phyloP scores from a whole-genome alignment of 2,888 invertebrate genomes.

The Margaritifera margaritifera region DNA sequence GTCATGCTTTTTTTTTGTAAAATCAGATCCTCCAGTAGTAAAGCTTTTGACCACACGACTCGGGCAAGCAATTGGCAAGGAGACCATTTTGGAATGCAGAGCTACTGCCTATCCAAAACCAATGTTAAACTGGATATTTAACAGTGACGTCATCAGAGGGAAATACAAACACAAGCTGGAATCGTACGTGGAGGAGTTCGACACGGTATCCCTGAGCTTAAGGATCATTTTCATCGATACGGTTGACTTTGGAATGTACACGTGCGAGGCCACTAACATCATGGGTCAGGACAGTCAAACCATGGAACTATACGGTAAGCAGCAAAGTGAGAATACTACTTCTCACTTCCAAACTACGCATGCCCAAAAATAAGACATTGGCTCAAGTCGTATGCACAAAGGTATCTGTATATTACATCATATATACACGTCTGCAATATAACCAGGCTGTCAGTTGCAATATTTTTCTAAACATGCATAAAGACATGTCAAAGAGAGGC shows the following conservation, averaged over 20 bases:
- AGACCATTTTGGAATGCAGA: constrained; percentile 65
- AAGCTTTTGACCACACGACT: constrained; percentile 57
- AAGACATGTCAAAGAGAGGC: no score
- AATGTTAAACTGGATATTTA: constrained; percentile 55
- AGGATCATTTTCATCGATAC: constrained; percentile 40
- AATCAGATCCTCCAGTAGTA: constrained; percentile 61
- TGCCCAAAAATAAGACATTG: no score
- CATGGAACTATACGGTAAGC: constrained; percentile 54
- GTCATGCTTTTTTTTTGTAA: neutral
- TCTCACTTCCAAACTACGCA: no score
- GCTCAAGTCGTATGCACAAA: no score
- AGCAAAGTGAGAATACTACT: no score
- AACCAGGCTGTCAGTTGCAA: no score
- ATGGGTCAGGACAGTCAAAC: constrained; percentile 39
- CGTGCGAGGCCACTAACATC: constrained; percentile 49
- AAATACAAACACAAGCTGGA: constrained; percentile 45
- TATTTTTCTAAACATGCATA: no score
- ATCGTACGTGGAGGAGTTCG: constrained; percentile 44
- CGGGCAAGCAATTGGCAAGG: constrained; percentile 60
- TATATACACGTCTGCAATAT: no score
- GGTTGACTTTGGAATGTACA: constrained; percentile 52
- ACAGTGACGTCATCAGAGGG: constrained; percentile 42
- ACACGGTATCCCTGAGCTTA: constrained; percentile 45
- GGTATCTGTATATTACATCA: no score
- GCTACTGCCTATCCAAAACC: constrained; percentile 63